Evolutionary conservation across 2,113 vertebrate genomes (phyloP), one percentile per base, ranked within the genome.

Genomic region (Eulemur macaco): DNA sequence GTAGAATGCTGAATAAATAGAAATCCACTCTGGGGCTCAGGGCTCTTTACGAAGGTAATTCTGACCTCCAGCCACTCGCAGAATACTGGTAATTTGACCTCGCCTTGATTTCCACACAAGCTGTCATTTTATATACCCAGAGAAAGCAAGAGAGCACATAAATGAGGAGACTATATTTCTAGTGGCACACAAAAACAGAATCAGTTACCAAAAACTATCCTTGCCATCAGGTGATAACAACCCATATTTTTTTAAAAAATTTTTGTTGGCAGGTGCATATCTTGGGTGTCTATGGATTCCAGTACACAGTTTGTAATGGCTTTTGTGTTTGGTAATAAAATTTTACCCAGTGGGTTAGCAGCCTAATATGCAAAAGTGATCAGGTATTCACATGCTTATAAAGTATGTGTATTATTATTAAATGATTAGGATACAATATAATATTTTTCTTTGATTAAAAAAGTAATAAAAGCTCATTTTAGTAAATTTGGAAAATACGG

Each of bases 61-160:
- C 84, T 97, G 92, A 96, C 71, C 54, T 97, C 81, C 73, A 88
- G 27, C 77, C 25, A 63, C 82, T 56, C 3, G 6, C 9, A 74
- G 31, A 87, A 47, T 91, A 82, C 78, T 37, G 52, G 83, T 95
- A 97, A 96, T 52, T 76, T 93, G 92, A 95, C 29, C 88, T 94
- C 3, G 20, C 34, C 90, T 88, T 92, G 34, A 42, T 97, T 96
- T 95, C 77, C n/a, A 39, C 39, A 21, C 47, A 85, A 45, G 20
- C 89, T 97, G 80, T 96, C 42, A 93, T 80, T 93, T 94, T 97
- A 95, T 88, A 84, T 54, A 68, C 23, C 17, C 37, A 58, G 91
- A 83, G 95, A 97, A 95, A 76, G 88, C 64, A 56, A 60, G 45
- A 29, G 39, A 45, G 37, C 66, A 56, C 56, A 8, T 4, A 10